phyloP scores from a whole-genome alignment of 2,797 vertebrate species.

The Phrynocephalus vlangalii region DNA sequence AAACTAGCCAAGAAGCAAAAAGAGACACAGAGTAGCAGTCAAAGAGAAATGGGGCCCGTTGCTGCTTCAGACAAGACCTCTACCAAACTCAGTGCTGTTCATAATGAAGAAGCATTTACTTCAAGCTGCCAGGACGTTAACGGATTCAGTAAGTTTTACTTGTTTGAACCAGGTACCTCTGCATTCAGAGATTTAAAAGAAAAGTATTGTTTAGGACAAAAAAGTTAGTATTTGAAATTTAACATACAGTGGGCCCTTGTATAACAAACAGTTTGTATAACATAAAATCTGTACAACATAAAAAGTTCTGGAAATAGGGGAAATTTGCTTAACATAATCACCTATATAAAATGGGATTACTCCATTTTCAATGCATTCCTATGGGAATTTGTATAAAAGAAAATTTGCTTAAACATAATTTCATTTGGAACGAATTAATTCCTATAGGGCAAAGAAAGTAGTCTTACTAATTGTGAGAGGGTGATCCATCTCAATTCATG shows the following conservation, averaged over 20 bases:
- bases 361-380: no score
- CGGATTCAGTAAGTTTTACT: slow-evolving; percentile 91
- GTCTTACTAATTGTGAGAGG: background rate
- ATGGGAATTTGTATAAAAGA: no score
- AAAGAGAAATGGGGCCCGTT: slow-evolving; percentile 96
- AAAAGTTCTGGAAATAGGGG: no score
- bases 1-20: slow-evolving; percentile 99
- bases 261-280: no score
- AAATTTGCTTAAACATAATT: no score
- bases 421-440: no score
- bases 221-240: slow-evolving; percentile 45
- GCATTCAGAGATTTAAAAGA: slow-evolving; percentile 56
- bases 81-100: slow-evolving; percentile 90
- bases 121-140: slow-evolving; percentile 96
- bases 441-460: background rate
- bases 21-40: slow-evolving; percentile 94
- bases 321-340: no score
- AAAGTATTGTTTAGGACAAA: slow-evolving; percentile 53
- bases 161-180: slow-evolving; percentile 66
- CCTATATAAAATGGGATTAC: no score
- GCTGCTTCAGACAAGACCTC: slow-evolving; percentile 89
- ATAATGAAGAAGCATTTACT: slow-evolving; percentile 94
- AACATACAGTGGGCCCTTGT: background rate
- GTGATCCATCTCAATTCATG: background rate
- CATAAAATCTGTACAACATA: no score